Evolutionary conservation across 2,797 vertebrate genomes (phyloP).

Genomic region (Amniataba percoides): DNA sequence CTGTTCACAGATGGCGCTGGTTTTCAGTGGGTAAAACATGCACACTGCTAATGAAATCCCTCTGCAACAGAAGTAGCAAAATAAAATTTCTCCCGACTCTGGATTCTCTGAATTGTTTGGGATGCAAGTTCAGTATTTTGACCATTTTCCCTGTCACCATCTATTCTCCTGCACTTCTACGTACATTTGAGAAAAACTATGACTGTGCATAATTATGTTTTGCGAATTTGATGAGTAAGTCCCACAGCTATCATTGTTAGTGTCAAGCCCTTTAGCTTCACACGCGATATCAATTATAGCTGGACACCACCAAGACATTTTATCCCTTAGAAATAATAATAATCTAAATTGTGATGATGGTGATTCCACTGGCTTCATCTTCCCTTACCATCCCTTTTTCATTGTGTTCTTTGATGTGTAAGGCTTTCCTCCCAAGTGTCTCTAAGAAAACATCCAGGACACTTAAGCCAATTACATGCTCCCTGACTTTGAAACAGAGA

Average conservation of each 20-base stretch:
- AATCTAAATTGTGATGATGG: conserved; percentile 41
- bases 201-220: conserved; percentile 8
- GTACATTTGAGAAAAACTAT: conserved; percentile 1
- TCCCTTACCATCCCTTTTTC: conserved; percentile 9
- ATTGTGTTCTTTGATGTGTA: conserved; percentile 40
- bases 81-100: not conserved
- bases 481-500: conserved; percentile 50
- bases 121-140: conserved; percentile 4
- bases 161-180: not conserved
- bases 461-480: conserved; percentile 61
- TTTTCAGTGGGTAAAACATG: conserved; percentile 32
- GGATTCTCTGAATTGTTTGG: conserved; percentile 18
- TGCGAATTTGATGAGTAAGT: conserved; percentile 23
- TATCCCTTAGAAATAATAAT: conserved; percentile 47
- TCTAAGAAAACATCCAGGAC: conserved; percentile 54
- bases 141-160: not conserved
- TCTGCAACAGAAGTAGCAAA: conserved; percentile 26
- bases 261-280: conserved; percentile 34
- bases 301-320: conserved; percentile 38
- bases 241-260: conserved; percentile 31
- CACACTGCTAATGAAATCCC: conserved; percentile 29
- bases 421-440: conserved; percentile 31
- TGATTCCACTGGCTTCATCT: conserved; percentile 45
- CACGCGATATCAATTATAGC: conserved; percentile 41
- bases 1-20: conserved; percentile 20